Conservation (phyloP, 2,888 invertebrate species). For the Linnaemya vulpina region DNA sequence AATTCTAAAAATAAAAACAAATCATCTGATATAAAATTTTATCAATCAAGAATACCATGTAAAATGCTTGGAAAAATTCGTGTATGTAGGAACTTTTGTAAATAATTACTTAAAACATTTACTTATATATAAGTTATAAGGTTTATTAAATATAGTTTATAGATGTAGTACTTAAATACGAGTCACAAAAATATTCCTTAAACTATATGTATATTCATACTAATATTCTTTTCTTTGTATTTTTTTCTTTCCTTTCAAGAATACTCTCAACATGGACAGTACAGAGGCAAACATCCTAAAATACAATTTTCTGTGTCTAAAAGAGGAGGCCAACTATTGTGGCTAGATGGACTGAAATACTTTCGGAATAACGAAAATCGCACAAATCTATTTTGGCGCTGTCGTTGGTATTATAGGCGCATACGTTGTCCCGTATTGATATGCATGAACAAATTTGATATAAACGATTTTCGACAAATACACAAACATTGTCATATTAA, state of each 20-base stretch:
- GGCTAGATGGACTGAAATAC: constrained; percentile 82
- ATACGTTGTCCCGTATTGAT: constrained; percentile 82
- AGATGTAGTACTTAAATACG: not conserved
- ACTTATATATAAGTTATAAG: not conserved
- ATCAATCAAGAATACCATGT: not conserved
- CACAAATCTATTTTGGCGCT: constrained; percentile 82
- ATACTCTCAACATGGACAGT: constrained; percentile 75
- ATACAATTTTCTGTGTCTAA: constrained; percentile 82
- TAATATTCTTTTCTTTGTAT: constrained; percentile 55
- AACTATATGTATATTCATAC: constrained; percentile 21
- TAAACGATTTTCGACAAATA: constrained; percentile 81
- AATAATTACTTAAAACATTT: not conserved
- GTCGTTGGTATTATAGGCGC: constrained; percentile 82
- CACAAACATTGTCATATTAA: constrained; percentile 81
- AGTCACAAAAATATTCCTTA: not conserved
- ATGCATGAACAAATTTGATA: constrained; percentile 82
- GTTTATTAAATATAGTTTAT: no score
- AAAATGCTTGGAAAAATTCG: not conserved
- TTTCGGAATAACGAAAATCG: constrained; percentile 83
- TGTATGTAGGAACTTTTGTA: not conserved
- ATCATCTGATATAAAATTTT: not conserved
- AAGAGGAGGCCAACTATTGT: constrained; percentile 81
- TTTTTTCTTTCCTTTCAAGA: constrained; percentile 46
- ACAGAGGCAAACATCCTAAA: constrained; percentile 77
- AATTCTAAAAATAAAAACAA: not conserved